These are phyloP conservation scores for Ariolimax columbianus DNA, from an alignment of 2,888 invertebrate genomes.

Conservation along the genomic window DNA sequence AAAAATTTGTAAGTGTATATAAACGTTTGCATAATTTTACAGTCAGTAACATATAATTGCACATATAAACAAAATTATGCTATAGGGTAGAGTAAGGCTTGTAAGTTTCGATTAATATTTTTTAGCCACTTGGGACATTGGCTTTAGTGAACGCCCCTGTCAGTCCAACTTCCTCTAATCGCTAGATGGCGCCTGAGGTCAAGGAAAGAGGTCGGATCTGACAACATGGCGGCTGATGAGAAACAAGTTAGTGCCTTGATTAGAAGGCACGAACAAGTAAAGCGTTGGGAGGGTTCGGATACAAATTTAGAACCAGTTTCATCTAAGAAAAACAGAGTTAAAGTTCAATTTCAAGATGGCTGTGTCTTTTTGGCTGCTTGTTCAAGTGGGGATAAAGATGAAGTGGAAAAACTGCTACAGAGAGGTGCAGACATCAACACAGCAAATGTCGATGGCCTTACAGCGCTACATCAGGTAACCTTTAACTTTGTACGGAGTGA, in stretches of 20 bases:
- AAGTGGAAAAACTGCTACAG: conserved; percentile 93
- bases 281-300: conserved; percentile 78
- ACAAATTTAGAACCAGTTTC: conserved; percentile 73
- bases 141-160: not conserved
- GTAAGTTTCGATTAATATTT: not conserved
- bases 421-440: conserved; percentile 98
- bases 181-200: conserved; percentile 56
- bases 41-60: too few relatives aligned
- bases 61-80: too few relatives aligned
- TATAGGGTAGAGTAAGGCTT: too few relatives aligned
- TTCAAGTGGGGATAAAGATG: conserved; percentile 97
- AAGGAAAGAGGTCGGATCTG: conserved; percentile 40
- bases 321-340: conserved; percentile 62
- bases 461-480: conserved; percentile 97
- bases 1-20: too few relatives aligned
- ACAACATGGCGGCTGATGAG: conserved; percentile 73
- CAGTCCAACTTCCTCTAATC: conserved; percentile 10
- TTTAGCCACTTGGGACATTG: not conserved
- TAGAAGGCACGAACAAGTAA: conserved; percentile 77
- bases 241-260: conserved; percentile 75
- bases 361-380: conserved; percentile 99
- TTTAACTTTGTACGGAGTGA: not conserved
- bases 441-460: conserved; percentile 98
- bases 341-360: conserved; percentile 95
- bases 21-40: too few relatives aligned